Evolutionary conservation across 2,888 invertebrate species (phyloP), one percentile per base, ranked within the genome.

Genomic region (Scaptomyza flava): DNA sequence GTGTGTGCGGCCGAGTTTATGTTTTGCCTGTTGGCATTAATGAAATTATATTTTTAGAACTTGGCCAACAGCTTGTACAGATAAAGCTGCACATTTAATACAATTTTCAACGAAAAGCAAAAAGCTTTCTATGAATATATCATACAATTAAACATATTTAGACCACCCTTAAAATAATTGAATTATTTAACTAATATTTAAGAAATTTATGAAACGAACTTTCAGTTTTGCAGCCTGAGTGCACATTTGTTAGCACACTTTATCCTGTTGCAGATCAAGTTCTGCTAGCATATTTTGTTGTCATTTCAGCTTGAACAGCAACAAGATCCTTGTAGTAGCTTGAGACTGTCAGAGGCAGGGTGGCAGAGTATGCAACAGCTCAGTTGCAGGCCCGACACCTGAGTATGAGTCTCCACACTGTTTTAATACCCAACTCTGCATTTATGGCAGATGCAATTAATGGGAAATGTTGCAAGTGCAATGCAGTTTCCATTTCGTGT

Each of bases 381-480:
- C 62, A 60, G 66, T 42, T 61, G 61, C 57, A 63, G 8, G 7
- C 17, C 58, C 48, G 48, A 52, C 48, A 75, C 76, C 76, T 61
- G 56, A 43, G 59, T 9, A 8, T 8, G 14, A 14, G 38, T 3
- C 8, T 14, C 12, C 41, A 43, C 30, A 53, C 36, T 45, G 53
- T 41, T 66, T 57, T 68, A 76, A 79, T 70, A 79, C 68, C 47
- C 64, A 17, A 0, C 64, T 30, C 45, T 51, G 66, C 66, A 68
- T 62, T 74, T 68, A 62, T 71, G 56, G 65, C 63, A 75, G 31
- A n/a, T n/a, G 68, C 72, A 85, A 85, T 83, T 85, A 83, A 85
- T 75, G 67, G 57, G 41, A 67, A 70, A 69, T 61, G 68, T 70
- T 56, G 61, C 67, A 61, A 54, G 45, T 54, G 62, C 48, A 41